Evolutionary conservation across 2,113 vertebrate genomes (phyloP), one percentile per base, ranked within the genome.

Genomic region (Ochotona princeps): DNA sequence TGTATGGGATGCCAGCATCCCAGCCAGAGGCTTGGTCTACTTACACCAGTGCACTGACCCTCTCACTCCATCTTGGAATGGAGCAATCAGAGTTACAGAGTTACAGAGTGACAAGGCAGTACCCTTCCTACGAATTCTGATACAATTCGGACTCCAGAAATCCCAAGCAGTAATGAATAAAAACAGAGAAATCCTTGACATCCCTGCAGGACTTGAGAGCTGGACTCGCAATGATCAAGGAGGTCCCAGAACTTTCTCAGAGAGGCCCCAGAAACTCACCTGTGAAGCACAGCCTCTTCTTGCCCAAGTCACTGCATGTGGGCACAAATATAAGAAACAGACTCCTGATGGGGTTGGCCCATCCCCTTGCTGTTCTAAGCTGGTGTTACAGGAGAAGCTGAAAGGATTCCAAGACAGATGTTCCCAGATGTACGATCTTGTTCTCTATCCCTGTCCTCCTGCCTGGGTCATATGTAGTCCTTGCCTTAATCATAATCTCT

Each of bases 51-150:
- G 38, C 38, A 44, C 38, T 44, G 38, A 44, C 38, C 38, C 38
- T 44, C 38, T 44, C 38, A 44, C 38, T 44, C 38, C 38, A 44
- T 44, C n/a, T 70, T 60, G 38, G 54, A 81, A 47, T 47, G 49
- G 63, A 87, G 80, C 25, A 78, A 23, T 89, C n/a, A n/a, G n/a
- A n/a, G n/a, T n/a, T n/a, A n/a, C 81, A 13, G 28, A 92, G 61
- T n/a, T 69, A 17, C 12, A 35, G 85, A 76, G 18, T 63, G 28
- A 17, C 26, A 15, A 92, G 63, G 17, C 12, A 9, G 30, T n/a
- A 21, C 7, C 17, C 25, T 69, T 30, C 28, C 21, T 26, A 7
- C 10, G 3, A 13, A 18, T 78, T 60, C 63, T 35, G 66, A 78
- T 2, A 23, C 21, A 32, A 57, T 60, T 13, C 25, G 23, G 44